Conservation (phyloP, 2,888 invertebrate genomes). For the Metellina segmentata region DNA sequence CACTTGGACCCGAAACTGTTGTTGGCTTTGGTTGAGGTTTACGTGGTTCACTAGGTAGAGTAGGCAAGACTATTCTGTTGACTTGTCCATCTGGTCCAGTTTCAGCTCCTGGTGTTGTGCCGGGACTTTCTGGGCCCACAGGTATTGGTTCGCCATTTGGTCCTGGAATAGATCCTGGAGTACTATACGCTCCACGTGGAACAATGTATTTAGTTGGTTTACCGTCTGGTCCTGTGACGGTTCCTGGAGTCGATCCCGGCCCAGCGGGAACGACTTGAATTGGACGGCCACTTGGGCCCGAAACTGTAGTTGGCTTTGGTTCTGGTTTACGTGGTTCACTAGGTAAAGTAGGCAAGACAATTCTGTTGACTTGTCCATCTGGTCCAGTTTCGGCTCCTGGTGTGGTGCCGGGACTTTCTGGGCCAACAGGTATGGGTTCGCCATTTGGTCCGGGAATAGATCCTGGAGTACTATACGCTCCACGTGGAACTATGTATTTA, state of each 20-base stretch:
- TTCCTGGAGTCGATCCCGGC: slow-evolving; percentile 32
- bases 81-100: slow-evolving; percentile 29
- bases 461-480: slow-evolving; percentile 37
- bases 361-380: slow-evolving; percentile 20
- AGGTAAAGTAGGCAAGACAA: slow-evolving; percentile 12
- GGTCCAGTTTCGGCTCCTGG: slow-evolving; percentile 18
- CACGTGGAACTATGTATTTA: slow-evolving; percentile 21
- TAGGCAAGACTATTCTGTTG: slow-evolving; percentile 3
- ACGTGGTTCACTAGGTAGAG: not conserved
- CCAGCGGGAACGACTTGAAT: slow-evolving; percentile 8
- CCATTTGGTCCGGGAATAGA: slow-evolving; percentile 28
- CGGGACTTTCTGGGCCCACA: slow-evolving; percentile 40
- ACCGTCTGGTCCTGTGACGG: slow-evolving; percentile 24
- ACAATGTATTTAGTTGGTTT: slow-evolving; percentile 6
- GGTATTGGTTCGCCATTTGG: slow-evolving; percentile 22
- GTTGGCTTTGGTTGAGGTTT: not conserved
- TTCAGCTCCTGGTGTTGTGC: slow-evolving; percentile 29
- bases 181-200: not conserved
- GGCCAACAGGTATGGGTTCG: slow-evolving; percentile 15
- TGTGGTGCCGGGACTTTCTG: slow-evolving; percentile 32
- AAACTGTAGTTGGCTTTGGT: not conserved
- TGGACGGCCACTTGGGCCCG: slow-evolving; percentile 10
- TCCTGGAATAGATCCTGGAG: slow-evolving; percentile 40
- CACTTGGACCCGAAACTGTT: slow-evolving; percentile 11
- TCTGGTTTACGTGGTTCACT: not conserved